phyloP scores from a whole-genome alignment of 1,140 invertebrate species.

The Drosophila dunni region DNA sequence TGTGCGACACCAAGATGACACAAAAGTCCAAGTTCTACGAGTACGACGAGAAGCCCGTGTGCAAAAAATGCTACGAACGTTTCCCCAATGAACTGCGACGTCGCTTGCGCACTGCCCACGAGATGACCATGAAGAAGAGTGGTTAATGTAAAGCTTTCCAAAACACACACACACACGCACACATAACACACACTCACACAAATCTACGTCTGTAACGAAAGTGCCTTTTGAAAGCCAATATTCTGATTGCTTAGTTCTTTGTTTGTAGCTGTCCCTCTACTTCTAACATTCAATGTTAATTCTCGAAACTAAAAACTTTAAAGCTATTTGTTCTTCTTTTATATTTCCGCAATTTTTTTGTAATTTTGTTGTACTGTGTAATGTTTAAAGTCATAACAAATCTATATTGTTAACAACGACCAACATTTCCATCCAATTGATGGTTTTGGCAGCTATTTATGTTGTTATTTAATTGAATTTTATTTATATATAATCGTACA shows the following conservation, averaged over 20 bases:
- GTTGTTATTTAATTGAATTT: conserved; percentile 76
- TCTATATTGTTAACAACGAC: conserved; percentile 33
- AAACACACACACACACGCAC: not conserved
- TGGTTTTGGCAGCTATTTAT: conserved; percentile 65
- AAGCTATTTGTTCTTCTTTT: conserved; percentile 19
- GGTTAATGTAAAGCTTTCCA: conserved; percentile 42
- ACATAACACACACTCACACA: not conserved
- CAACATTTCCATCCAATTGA: conserved; percentile 27
- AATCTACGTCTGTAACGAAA: conserved; percentile 44
- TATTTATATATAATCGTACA: conserved; percentile 65
- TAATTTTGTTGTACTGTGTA: conserved; percentile 59
- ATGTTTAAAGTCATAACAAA: conserved; percentile 46
- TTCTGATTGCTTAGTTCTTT: conserved; percentile 39
- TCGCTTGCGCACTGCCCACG: conserved; percentile 91
- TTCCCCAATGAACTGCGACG: conserved; percentile 97
- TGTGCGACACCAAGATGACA: conserved; percentile 98
- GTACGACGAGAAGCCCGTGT: conserved; percentile 98
- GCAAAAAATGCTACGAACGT: conserved; percentile 99
- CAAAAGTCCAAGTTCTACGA: conserved; percentile 99
- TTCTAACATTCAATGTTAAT: conserved; percentile 63
- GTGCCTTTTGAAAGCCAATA: conserved; percentile 56
- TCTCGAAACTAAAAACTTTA: conserved; percentile 50
- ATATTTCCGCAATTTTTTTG: conserved; percentile 31
- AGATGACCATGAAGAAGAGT: conserved; percentile 87
- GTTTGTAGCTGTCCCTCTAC: conserved; percentile 51